A percentile compares a stretch with the other conserved stretches of the same genome.
phyloP scores from a whole-genome alignment of 2,113 vertebrate genomes.

The Hyaena hyaena region DNA sequence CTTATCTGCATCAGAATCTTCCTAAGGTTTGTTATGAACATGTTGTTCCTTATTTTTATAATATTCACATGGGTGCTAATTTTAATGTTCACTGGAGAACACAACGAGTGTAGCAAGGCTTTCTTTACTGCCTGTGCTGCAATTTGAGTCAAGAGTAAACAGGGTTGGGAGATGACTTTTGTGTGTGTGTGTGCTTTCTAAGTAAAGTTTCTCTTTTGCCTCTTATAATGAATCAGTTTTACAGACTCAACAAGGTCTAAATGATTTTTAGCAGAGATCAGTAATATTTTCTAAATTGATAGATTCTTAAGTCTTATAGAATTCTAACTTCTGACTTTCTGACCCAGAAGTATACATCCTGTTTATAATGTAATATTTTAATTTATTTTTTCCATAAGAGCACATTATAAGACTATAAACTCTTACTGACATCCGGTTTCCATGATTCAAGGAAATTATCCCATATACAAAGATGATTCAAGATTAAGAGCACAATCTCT shows the following conservation, averaged over 20 bases:
- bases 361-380: neutral
- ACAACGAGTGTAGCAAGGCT: slow-evolving; percentile 65
- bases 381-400: neutral
- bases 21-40: slow-evolving; percentile 72
- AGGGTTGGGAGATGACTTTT: slow-evolving; percentile 13
- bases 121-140: slow-evolving; percentile 76
- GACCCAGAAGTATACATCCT: neutral
- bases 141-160: slow-evolving; percentile 74
- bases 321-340: slow-evolving; percentile 12
- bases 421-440: neutral
- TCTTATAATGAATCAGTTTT: slow-evolving; percentile 63
- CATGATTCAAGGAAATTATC: neutral
- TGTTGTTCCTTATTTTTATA: slow-evolving; percentile 81
- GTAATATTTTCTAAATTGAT: slow-evolving; percentile 50
- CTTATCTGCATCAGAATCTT: slow-evolving; percentile 84
- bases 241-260: slow-evolving; percentile 59
- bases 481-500: slow-evolving; percentile 20
- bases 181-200: slow-evolving; percentile 70
- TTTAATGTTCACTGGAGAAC: slow-evolving; percentile 74
- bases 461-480: neutral
- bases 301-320: neutral
- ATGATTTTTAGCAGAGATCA: neutral
- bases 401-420: neutral
- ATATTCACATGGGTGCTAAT: slow-evolving; percentile 76
- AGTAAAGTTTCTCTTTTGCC: slow-evolving; percentile 79